Base-by-base conservation (phyloP, 2,888 invertebrate genomes). In the Lymantria dispar region DNA sequence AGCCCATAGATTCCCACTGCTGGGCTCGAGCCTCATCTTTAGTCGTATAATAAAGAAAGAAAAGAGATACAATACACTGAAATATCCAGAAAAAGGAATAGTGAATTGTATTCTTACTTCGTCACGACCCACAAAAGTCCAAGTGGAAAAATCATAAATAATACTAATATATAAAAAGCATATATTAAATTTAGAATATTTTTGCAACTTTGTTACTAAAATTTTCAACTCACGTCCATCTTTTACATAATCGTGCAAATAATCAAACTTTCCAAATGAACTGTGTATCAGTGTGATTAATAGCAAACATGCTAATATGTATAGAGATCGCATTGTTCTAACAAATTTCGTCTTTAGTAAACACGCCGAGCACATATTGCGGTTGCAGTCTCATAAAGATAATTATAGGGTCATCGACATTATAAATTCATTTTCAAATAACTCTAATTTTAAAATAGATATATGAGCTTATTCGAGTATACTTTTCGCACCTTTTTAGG, bases 221-320 rank as follows among this genome's bases (percentile, higher is more conserved):
- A 38, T 12, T 5, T 22, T 30, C 29, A 45, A 87, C 90, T 82
- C 70, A 90, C 90, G 87, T 57, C 89, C 90, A 70, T 85, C 80
- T 64, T 76, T 86, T 1, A 89, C 83, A 62, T 90, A 89, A 61
- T 90, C 80, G 48, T 89, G 83, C 12, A 29, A 0, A 49, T 29
- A 45, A 13, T 15, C 13, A 7, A n/a, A 14, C 1, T 14, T 7
- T 1, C 7, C 12, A 10, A 33, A 2, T 8, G 45, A 42, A 52
- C 50, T 39, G n/a, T 46, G 53, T 40, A 50, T 41, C 37, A 62
- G 31, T 47, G 41, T 50, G 50, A 56, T 54, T 31, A 58, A 49
- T 43, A 72, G 60, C 47, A 65, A 52, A 60, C 60, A 62, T 41
- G 51, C 47, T 50, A 52, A 56, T 58, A 56, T 53, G 51, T 33